Percentiles rank a stretch among this genome's conserved stretches.
Conservation (phyloP, 1,140 invertebrate genomes). For the Drosophila pruinosa region DNA sequence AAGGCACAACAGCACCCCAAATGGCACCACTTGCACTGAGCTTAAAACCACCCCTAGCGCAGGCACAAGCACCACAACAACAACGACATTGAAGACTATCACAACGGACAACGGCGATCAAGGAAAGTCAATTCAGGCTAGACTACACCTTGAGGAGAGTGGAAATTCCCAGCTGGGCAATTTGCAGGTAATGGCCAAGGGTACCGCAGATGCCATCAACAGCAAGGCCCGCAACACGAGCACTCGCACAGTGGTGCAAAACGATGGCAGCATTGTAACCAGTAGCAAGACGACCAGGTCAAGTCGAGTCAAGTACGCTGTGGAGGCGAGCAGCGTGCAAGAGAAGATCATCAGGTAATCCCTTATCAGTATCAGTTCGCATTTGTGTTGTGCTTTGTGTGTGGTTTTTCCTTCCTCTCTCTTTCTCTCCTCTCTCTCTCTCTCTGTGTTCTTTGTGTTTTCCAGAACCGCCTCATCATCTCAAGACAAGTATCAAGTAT, state of each 20-base stretch:
- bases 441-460: conserved; percentile 32
- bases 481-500: conserved; percentile 32
- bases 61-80: conserved; percentile 1
- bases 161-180: conserved; percentile 43
- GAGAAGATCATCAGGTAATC: conserved; percentile 80
- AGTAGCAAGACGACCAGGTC: conserved; percentile 51
- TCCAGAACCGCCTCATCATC: conserved; percentile 4
- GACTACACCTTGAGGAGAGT: conserved; percentile 37
- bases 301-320: conserved; percentile 69
- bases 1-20: conserved; percentile 3
- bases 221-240: conserved; percentile 42
- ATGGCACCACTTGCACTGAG: conserved; percentile 37
- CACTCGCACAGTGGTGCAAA: conserved; percentile 49
- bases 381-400: conserved; percentile 7
- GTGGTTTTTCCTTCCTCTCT: conserved; percentile 22
- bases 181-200: conserved; percentile 38
- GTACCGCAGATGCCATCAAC: conserved; percentile 58
- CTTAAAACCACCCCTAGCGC: conserved; percentile 9
- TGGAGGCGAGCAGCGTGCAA: conserved; percentile 75
- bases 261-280: conserved; percentile 64
- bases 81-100: neutral
- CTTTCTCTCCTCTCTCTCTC: too few relatives aligned
- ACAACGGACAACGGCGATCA: conserved; percentile 8
- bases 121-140: conserved; percentile 6
- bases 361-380: neutral